Conservation (phyloP, 2,888 invertebrate genomes). For the Helicoverpa assulta region DNA sequence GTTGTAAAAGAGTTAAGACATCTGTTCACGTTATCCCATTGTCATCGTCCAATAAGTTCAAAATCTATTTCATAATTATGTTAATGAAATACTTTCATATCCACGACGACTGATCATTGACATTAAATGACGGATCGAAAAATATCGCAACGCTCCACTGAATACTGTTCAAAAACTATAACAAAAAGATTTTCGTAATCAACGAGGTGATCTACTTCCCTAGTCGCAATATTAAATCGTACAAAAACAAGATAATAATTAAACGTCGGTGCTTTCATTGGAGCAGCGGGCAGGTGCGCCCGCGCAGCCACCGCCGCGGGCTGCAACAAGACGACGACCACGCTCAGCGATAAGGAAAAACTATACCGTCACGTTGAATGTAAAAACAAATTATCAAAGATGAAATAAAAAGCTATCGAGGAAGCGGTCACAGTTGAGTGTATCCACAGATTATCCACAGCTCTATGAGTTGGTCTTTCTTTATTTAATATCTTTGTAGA, state of each 20-base stretch:
- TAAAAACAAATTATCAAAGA: conserved; percentile 88
- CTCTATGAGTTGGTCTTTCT: conserved; percentile 82
- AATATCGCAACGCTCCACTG: conserved; percentile 78
- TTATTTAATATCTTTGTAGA: conserved; percentile 77
- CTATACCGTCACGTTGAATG: conserved; percentile 80
- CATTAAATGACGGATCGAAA: conserved; percentile 73
- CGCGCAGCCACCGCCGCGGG: conserved; percentile 54
- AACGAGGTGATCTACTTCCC: conserved; percentile 87
- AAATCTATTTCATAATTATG: conserved; percentile 67
- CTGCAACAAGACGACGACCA: conserved; percentile 77
- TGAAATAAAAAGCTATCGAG: conserved; percentile 86
- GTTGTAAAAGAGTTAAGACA: conserved; percentile 32
- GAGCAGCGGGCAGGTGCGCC: conserved; percentile 77
- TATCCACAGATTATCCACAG: conserved; percentile 86
- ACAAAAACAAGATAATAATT: conserved; percentile 87
- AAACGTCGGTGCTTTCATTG: conserved; percentile 82
- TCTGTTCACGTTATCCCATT: conserved; percentile 46
- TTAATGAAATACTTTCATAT: conserved; percentile 76
- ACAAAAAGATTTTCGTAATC: conserved; percentile 87
- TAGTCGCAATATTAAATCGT: conserved; percentile 85
- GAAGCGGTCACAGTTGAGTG: conserved; percentile 89
- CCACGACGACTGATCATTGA: conserved; percentile 69
- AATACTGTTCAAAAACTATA: conserved; percentile 80
- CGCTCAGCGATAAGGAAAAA: conserved; percentile 75
- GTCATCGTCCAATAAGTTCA: conserved; percentile 20